Percentiles rank a stretch among this genome's conserved stretches.
phyloP scores from a whole-genome alignment of 2,888 invertebrate genomes.

The Microctonus aethiopoides region DNA sequence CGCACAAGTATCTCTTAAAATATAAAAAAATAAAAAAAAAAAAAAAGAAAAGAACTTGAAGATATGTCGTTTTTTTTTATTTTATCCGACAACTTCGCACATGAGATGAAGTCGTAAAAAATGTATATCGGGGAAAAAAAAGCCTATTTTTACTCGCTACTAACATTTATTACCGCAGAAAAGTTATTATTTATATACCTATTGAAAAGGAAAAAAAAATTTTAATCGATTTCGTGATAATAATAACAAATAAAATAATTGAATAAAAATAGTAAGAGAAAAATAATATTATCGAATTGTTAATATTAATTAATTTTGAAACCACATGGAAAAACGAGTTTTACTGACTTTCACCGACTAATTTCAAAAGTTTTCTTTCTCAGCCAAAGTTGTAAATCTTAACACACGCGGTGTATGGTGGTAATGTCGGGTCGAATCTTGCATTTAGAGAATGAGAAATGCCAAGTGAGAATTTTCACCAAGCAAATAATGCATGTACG shows the following conservation, averaged over 20 bases:
- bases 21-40: neutral
- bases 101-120: neutral
- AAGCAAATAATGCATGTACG: slow-evolving; percentile 13
- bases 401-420: neutral
- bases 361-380: slow-evolving; percentile 23
- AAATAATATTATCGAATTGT: neutral
- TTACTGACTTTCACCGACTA: slow-evolving; percentile 1
- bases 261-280: neutral
- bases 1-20: neutral
- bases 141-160: neutral
- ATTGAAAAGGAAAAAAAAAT: neutral
- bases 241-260: neutral
- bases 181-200: neutral
- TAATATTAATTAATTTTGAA: neutral
- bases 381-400: slow-evolving; percentile 20
- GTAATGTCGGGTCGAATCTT: slow-evolving; percentile 13
- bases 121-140: neutral
- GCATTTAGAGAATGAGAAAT: neutral
- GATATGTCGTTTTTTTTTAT: neutral
- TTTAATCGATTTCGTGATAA: too few species aligned
- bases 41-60: neutral
- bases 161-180: neutral
- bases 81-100: neutral
- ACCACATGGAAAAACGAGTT: neutral
- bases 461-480: too few species aligned